Base-by-base conservation (phyloP, 2,113 vertebrate genomes). In the Trachemys scripta region DNA sequence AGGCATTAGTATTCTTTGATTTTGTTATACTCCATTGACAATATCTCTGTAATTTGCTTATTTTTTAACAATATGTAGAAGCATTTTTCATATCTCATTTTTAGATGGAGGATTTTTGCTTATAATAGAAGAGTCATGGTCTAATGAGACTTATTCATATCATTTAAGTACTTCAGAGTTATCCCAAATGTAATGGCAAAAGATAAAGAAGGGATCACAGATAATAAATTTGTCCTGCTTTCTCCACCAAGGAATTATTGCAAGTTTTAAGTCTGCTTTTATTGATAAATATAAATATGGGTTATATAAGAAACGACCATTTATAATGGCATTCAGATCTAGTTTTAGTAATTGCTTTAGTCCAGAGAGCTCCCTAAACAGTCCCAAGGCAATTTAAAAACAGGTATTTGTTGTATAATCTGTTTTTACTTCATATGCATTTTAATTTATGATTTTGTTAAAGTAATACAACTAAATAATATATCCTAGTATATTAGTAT, bases 391-490 rank as follows among this genome's bases (percentile, higher is more conserved):
- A 96, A 76, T 92, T 94, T 92, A 88, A 96, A 97, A 98, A 95
- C 82, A 97, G 90, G 16, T 96, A 93, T 97, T 97, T 97, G 97
- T 97, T 92, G 51, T 35, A 57, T 97, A 94, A 97, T 97, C 93
- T 96, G 20, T 95, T 97, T 98, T 97, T 96, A 97, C 86, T 94
- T 53, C 92, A 78, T 89, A 57, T 96, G 79, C 86, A 62, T 92
- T 97, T 96, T 94, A 92, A 94, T 95, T 98, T 96, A 95, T 81
- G 76, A 88, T 95, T 98, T 97, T 98, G 92, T 98, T 97, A 97
- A 98, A 97, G 91, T 82, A 96, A 90, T 91, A 95, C 94, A 97
- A 96, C 59, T 96, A 88, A 97, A 85, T 86, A 96, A 90, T 96
- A 45, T 49, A 84, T 97, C 90, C 89, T 92, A 42, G 53, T 92